Conservation (phyloP, 2,113 vertebrate genomes). For the Melierax canorus region DNA sequence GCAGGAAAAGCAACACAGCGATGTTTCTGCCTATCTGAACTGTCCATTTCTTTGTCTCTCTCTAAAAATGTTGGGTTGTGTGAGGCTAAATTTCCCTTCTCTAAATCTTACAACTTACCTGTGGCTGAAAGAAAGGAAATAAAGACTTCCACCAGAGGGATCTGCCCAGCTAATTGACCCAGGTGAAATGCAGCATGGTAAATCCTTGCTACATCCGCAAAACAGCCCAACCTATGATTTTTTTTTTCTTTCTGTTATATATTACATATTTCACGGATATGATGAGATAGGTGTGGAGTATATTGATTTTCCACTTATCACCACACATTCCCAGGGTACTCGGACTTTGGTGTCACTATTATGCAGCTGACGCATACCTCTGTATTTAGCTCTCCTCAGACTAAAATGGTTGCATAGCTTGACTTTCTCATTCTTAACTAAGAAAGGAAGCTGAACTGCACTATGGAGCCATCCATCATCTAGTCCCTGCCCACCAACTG, state of each 20-base stretch:
- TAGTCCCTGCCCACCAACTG: neutral
- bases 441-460: neutral
- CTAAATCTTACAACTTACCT: neutral
- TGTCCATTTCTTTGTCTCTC: neutral
- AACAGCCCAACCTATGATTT: neutral
- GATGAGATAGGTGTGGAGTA: neutral
- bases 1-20: neutral
- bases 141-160: neutral
- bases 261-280: neutral
- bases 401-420: neutral
- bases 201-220: neutral
- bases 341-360: neutral
- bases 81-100: neutral
- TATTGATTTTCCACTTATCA: neutral
- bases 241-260: neutral
- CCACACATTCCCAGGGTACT: neutral
- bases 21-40: neutral
- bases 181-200: neutral
- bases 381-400: neutral
- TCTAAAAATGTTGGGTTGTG: neutral
- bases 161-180: neutral
- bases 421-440: neutral
- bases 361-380: neutral
- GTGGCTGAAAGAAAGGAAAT: neutral
- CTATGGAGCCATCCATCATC: neutral